Conservation (phyloP, 2,888 invertebrate genomes). For the Heliconius ethilla region DNA sequence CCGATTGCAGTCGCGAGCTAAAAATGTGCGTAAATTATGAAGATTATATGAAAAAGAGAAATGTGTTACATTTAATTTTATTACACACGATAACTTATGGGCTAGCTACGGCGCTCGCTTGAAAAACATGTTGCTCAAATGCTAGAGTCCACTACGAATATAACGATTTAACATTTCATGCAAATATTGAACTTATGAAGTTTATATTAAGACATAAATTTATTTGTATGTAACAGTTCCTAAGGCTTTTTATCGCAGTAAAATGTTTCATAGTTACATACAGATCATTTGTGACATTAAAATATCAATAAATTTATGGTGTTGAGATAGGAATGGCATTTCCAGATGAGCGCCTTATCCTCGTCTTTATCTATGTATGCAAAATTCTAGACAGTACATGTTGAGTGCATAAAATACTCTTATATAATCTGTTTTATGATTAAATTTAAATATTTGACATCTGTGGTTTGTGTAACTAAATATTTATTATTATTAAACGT, state of each 20-base stretch:
- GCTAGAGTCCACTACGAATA: conserved; percentile 21
- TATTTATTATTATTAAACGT: neutral
- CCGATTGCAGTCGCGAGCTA: conserved; percentile 74
- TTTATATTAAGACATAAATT: conserved; percentile 46
- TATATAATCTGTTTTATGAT: conserved; percentile 42
- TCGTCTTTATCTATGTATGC: conserved; percentile 58
- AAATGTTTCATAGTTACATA: conserved; percentile 69
- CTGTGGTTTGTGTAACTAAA: neutral
- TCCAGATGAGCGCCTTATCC: conserved; percentile 62
- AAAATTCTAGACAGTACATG: conserved; percentile 55
- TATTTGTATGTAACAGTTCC: conserved; percentile 30
- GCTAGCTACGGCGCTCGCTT: conserved; percentile 74
- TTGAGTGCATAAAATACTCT: conserved; percentile 47
- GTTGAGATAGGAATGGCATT: conserved; percentile 71
- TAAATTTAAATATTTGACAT: conserved; percentile 21
- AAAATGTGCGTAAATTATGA: conserved; percentile 81
- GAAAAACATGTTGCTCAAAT: conserved; percentile 69
- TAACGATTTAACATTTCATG: conserved; percentile 35
- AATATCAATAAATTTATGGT: conserved; percentile 81
- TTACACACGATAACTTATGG: conserved; percentile 81
- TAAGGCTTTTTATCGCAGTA: conserved; percentile 53
- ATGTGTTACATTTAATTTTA: conserved; percentile 83
- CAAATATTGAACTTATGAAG: neutral
- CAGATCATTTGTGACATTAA: conserved; percentile 81
- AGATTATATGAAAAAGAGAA: conserved; percentile 82